These are phyloP conservation scores for Tetramorium alpestre DNA, from an alignment of 1,140 invertebrate genomes.

Conservation along the genomic window DNA sequence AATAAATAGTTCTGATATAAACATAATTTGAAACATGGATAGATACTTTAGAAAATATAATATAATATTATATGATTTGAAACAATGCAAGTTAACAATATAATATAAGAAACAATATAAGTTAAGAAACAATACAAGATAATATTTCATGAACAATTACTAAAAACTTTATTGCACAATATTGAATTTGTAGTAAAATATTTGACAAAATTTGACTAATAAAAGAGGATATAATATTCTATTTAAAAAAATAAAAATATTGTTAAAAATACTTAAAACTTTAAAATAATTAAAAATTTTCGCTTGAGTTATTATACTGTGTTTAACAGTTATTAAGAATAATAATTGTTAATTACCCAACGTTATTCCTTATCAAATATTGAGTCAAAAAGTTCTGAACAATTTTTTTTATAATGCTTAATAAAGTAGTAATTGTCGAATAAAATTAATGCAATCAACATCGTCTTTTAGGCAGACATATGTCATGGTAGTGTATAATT, in stretches of 20 bases:
- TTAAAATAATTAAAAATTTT: not conserved
- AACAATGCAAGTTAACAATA: not conserved
- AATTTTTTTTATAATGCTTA: no score
- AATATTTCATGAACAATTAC: not conserved
- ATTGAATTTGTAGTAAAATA: not conserved
- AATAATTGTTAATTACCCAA: no score
- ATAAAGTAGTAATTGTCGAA: no score
- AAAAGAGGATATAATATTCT: not conserved
- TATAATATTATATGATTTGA: not conserved
- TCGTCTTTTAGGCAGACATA: no score
- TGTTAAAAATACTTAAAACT: not conserved
- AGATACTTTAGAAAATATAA: not conserved
- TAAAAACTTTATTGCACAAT: not conserved
- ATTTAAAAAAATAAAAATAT: not conserved
- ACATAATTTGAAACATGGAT: not conserved
- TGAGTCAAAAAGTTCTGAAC: no score
- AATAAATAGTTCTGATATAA: not conserved
- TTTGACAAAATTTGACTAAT: not conserved
- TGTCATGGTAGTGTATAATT: no score
- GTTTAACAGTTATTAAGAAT: no score
- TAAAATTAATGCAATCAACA: no score
- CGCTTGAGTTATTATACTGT: not conserved
- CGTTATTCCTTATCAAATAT: no score
- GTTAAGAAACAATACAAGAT: no score
- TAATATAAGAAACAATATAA: no score